Percentiles rank a stretch among this genome's conserved stretches.
phyloP scores from a whole-genome alignment of 2,113 vertebrate species.

The Psilopsiagon aurifrons region DNA sequence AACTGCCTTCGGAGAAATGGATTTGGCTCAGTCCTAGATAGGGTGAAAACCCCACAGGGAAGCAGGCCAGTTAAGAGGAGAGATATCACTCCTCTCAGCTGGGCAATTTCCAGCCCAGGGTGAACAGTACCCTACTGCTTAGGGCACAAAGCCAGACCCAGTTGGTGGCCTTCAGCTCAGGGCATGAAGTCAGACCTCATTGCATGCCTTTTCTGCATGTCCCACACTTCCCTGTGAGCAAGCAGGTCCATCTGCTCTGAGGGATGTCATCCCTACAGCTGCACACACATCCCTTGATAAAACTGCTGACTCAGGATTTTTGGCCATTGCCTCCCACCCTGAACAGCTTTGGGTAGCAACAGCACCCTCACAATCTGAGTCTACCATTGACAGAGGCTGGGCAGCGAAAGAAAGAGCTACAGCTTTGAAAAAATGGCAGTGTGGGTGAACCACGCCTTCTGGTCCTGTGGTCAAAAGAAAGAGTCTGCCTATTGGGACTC shows the following conservation, averaged over 20 bases:
- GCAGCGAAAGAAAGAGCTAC: not conserved
- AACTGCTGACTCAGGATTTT: not conserved
- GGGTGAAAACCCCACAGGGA: not conserved
- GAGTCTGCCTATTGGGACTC: not conserved
- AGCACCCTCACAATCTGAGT: not conserved
- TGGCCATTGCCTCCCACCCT: rapidly evolving
- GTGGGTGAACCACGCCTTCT: not conserved
- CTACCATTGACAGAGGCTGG: not conserved
- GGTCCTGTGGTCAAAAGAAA: not conserved
- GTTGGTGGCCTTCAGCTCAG: not conserved
- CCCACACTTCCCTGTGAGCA: not conserved
- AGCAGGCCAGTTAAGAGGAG: rapidly evolving
- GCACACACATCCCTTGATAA: not conserved
- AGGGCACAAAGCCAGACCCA: not conserved
- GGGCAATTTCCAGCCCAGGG: not conserved
- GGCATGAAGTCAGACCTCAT: rapidly evolving
- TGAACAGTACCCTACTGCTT: not conserved
- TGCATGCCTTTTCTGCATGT: not conserved
- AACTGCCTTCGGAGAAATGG: not conserved
- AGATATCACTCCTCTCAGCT: rapidly evolving
- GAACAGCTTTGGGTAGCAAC: not conserved
- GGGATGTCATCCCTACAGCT: not conserved
- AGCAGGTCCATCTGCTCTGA: not conserved
- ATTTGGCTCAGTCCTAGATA: not conserved
- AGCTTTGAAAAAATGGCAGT: not conserved